Conservation (phyloP, 2,888 invertebrate species). For the Prosapia bicincta region DNA sequence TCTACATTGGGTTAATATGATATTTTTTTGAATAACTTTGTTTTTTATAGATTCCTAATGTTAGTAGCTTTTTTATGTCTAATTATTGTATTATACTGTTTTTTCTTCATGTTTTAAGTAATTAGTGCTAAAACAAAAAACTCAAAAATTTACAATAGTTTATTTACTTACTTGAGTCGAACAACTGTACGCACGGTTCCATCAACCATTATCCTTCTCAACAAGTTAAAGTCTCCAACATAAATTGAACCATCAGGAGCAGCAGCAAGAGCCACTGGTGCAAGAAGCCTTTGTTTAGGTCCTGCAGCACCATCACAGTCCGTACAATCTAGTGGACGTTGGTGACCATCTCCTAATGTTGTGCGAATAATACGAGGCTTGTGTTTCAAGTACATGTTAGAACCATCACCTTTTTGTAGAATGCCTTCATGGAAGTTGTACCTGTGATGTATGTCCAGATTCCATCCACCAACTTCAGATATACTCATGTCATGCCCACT, state of each 20-base stretch:
- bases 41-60: too few species aligned
- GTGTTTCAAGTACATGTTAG: constrained; percentile 90
- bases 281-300: constrained; percentile 74
- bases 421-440: constrained; percentile 99
- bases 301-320: constrained; percentile 72
- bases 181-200: constrained; percentile 78
- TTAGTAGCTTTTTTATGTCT: too few species aligned
- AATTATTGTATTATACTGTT: too few species aligned
- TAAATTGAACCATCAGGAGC: constrained; percentile 92
- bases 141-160: too few species aligned
- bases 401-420: constrained; percentile 95
- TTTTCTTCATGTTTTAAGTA: too few species aligned
- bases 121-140: too few species aligned
- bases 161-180: constrained; percentile 76
- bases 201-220: constrained; percentile 81
- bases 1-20: too few species aligned
- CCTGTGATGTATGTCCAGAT: constrained; percentile 94
- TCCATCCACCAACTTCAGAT: constrained; percentile 97
- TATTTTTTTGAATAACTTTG: too few species aligned
- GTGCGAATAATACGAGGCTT: constrained; percentile 88
- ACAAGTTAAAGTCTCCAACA: constrained; percentile 93
- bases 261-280: constrained; percentile 89
- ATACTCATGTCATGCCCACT: constrained; percentile 97
- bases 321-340: constrained; percentile 78
- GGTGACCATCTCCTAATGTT: constrained; percentile 88